phyloP scores from a whole-genome alignment of 1,140 invertebrate genomes.

The Ganaspis sp. region DNA sequence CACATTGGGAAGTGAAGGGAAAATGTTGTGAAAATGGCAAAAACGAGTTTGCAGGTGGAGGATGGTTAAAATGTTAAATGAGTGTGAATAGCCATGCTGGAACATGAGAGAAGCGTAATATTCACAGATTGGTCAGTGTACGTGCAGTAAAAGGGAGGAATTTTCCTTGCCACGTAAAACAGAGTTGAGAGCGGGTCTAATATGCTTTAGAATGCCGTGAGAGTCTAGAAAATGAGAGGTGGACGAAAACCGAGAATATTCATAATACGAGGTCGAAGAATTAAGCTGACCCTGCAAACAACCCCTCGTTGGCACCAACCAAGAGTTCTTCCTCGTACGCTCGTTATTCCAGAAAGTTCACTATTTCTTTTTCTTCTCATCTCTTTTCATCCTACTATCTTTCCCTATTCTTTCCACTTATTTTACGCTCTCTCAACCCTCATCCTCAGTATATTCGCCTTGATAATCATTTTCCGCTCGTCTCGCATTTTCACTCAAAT shows the following conservation, averaged over 20 bases:
- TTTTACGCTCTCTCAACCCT: conserved; percentile 5
- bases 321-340: conserved; percentile 29
- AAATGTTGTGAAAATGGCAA: conserved; percentile 4
- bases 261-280: conserved; percentile 52
- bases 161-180: conserved; percentile 27
- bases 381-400: background rate
- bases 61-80: conserved; percentile 25
- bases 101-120: conserved; percentile 16
- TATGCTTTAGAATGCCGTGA: conserved; percentile 27
- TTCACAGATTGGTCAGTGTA: conserved; percentile 21
- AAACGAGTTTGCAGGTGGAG: background rate
- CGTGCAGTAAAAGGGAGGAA: conserved; percentile 4
- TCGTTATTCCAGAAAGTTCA: conserved; percentile 26
- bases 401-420: conserved; percentile 10
- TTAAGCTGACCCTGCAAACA: conserved; percentile 31
- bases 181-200: conserved; percentile 26
- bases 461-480: conserved; percentile 30
- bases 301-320: conserved; percentile 31
- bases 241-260: conserved; percentile 51
- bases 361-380: background rate
- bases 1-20: background rate
- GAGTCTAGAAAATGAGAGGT: background rate
- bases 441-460: conserved; percentile 28
- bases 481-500: conserved; percentile 26
- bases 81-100: conserved; percentile 13